A percentile compares a stretch with the other conserved stretches of the same genome.
phyloP scores from a whole-genome alignment of 2,113 vertebrate genomes.

The Oenanthe oenanthe region DNA sequence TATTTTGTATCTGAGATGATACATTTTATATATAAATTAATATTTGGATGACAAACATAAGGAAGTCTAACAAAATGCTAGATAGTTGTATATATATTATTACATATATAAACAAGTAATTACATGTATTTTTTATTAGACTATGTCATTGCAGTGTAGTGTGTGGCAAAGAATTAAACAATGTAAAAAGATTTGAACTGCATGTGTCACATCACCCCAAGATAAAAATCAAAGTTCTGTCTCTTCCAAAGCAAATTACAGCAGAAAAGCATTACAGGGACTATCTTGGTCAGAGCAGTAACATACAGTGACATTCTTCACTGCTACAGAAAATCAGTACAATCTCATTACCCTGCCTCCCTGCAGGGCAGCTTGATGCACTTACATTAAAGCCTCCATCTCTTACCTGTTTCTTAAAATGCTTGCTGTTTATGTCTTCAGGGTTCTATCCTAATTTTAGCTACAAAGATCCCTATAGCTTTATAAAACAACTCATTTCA shows the following conservation, averaged over 20 bases:
- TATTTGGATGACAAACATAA: background rate
- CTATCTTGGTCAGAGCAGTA: background rate
- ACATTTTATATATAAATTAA: background rate
- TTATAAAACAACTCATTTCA: background rate
- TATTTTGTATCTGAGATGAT: background rate
- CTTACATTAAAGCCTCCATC: background rate
- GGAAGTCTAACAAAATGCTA: background rate
- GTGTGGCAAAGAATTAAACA: background rate
- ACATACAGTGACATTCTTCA: background rate
- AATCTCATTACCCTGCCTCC: slow-evolving; percentile 32
- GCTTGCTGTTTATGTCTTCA: background rate
- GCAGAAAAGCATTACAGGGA: background rate
- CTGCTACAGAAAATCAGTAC: slow-evolving; percentile 38
- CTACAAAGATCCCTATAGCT: background rate
- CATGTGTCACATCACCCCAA: background rate
- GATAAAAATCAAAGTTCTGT: slow-evolving; percentile 10
- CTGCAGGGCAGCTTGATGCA: slow-evolving; percentile 23
- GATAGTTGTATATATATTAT: background rate
- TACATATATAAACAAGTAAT: background rate
- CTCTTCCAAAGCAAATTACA: slow-evolving; percentile 2
- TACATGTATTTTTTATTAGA: background rate
- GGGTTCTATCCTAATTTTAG: slow-evolving; percentile 28
- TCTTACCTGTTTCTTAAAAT: slow-evolving; percentile 29
- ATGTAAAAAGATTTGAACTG: background rate
- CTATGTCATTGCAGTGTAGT: background rate